Conservation (phyloP, 2,113 vertebrate species). For the Nestor notabilis region DNA sequence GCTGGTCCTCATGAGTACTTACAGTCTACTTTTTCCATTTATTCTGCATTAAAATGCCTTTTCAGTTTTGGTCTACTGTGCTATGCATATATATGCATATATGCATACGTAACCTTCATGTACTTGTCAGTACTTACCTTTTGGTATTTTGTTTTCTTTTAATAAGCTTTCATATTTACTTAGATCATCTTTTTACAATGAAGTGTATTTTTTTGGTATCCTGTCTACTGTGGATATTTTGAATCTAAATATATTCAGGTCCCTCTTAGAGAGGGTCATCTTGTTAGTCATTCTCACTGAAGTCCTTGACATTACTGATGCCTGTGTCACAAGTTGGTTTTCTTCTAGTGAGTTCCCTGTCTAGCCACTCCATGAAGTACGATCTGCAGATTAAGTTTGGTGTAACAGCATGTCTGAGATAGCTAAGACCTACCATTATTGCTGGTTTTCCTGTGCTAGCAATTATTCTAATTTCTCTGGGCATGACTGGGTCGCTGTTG, state of each 20-base stretch:
- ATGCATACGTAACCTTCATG: not conserved
- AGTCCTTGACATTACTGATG: not conserved
- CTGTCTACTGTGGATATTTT: not conserved
- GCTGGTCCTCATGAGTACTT: not conserved
- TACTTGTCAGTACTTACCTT: not conserved
- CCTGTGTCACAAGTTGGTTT: not conserved
- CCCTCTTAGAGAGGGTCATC: not conserved
- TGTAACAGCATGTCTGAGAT: not conserved
- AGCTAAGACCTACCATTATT: not conserved
- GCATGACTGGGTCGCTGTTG: not conserved
- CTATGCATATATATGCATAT: not conserved
- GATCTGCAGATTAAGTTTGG: not conserved
- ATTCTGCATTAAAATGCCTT: not conserved
- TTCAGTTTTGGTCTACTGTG: not conserved
- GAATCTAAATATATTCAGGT: not conserved
- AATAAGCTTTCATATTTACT: not conserved
- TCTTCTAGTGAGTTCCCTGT: not conserved
- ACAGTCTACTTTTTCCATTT: not conserved
- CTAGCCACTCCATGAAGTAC: not conserved
- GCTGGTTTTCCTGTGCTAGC: not conserved
- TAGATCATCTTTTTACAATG: not conserved
- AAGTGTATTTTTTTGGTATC: not conserved
- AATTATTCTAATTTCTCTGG: not conserved
- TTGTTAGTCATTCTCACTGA: not conserved
- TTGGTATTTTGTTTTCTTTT: not conserved